Percentiles rank a stretch among this genome's conserved stretches.
Conservation (phyloP, 2,888 invertebrate species). For the Trichogramma evanescens region DNA sequence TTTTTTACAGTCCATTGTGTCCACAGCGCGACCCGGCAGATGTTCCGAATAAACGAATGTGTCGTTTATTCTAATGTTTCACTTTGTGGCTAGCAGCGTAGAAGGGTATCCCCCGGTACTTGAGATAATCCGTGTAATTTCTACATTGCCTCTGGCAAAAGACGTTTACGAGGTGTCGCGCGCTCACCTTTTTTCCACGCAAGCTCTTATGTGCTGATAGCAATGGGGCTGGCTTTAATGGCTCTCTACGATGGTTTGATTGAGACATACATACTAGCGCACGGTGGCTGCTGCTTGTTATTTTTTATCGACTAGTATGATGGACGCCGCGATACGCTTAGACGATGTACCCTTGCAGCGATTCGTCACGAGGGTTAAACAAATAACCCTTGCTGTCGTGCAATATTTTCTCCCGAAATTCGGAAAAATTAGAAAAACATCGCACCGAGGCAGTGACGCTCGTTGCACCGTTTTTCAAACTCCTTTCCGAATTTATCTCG, state of each 20-base stretch:
- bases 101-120: background rate
- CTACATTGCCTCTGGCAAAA: background rate
- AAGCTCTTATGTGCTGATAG: background rate
- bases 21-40: conserved; percentile 5
- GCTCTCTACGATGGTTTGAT: conserved; percentile 1
- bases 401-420: no score
- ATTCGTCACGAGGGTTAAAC: no score
- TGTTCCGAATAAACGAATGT: conserved; percentile 3
- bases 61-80: conserved; percentile 19
- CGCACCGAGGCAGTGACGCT: background rate
- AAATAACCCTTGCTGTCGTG: no score
- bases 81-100: conserved; percentile 6
- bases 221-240: background rate
- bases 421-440: background rate
- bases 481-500: no score
- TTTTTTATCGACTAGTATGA: no score
- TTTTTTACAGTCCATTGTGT: conserved; percentile 15
- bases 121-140: conserved; percentile 19
- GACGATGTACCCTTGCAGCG: no score
- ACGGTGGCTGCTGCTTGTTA: background rate
- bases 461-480: no score
- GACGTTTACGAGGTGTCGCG: conserved; percentile 9
- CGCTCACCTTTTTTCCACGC: background rate
- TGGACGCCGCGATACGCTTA: no score
- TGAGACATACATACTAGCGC: background rate